Base-by-base conservation (phyloP, 1,140 invertebrate species). In the Cydia pomonella region DNA sequence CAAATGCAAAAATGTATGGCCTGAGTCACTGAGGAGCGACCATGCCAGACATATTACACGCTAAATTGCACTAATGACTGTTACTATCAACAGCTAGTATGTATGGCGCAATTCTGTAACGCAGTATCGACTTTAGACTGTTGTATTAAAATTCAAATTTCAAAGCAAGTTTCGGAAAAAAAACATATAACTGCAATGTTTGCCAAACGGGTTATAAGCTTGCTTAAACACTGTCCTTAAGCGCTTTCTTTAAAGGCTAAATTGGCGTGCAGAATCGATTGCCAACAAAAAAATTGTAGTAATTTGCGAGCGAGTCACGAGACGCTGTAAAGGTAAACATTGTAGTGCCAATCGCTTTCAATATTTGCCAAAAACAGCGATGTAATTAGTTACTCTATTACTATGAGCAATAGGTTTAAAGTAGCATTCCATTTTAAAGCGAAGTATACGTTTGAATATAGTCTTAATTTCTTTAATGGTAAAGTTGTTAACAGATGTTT, bases 261-360 rank as follows among this genome's bases (percentile, higher is more conserved):
- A 41, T 9, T 69, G 64, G 64, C 29, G 64, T 69, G 29, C 29
- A 38, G 16, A 69, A 33, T 18, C 13, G 64, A 38, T 69, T 69
- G 64, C 64, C 64, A 69, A 69, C n/a, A 69, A 69, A 41, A 66
- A 69, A 69, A n/a, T 7, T 33, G 13, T 38, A 69, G 64, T 33
- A 41, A 69, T 69, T 69, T 69, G 29, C 64, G n/a, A 18, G 29
- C 29, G 6, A 69, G 64, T 69, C 64, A 69, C 64, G 64, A 69
- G 64, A 38, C 29, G 64, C 1, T 66, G 3, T 69, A 69, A 69
- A 69, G 64, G 64, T 69, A 69, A 69, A 69, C 64, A 69, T 18
- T 33, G 27, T 38, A 12, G 33, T 33, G 18, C 64, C 27, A 41
- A 69, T 33, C 9, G 1, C 16, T 4, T 33, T 16, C 10, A 18